These are phyloP conservation scores for Oncorhynchus gorbuscha DNA, from an alignment of 2,113 vertebrate genomes.

Conservation along the genomic window DNA sequence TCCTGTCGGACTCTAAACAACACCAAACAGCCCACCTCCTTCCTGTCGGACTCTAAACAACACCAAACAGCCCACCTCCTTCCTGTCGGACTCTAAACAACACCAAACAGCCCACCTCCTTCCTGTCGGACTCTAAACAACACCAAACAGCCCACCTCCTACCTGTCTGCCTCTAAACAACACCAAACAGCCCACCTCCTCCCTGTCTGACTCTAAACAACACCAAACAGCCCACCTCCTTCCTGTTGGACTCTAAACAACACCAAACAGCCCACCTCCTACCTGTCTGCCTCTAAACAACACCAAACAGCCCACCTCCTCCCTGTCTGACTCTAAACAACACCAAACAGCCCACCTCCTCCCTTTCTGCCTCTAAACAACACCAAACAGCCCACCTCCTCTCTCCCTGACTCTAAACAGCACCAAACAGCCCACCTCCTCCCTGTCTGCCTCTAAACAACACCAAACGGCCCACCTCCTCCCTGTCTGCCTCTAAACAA, in stretches of 20 bases:
- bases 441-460: slow-evolving; percentile 38
- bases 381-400: slow-evolving; percentile 47
- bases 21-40: no score
- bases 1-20: no score
- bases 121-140: slow-evolving; percentile 39
- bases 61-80: slow-evolving; percentile 47
- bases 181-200: slow-evolving; percentile 45
- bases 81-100: slow-evolving; percentile 39
- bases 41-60: slow-evolving; percentile 39
- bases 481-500: slow-evolving; percentile 36
- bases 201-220: slow-evolving; percentile 38
- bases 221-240: slow-evolving; percentile 47
- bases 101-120: slow-evolving; percentile 46
- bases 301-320: slow-evolving; percentile 46
- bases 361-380: slow-evolving; percentile 33
- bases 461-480: slow-evolving; percentile 46
- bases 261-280: slow-evolving; percentile 47
- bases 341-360: slow-evolving; percentile 46
- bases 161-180: slow-evolving; percentile 35
- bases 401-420: slow-evolving; percentile 36
- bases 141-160: slow-evolving; percentile 46
- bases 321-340: slow-evolving; percentile 38
- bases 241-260: slow-evolving; percentile 39
- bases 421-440: slow-evolving; percentile 45
- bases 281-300: slow-evolving; percentile 38